Base-by-base conservation (phyloP, 1,140 invertebrate genomes). In the Cecropterus lyciades region DNA sequence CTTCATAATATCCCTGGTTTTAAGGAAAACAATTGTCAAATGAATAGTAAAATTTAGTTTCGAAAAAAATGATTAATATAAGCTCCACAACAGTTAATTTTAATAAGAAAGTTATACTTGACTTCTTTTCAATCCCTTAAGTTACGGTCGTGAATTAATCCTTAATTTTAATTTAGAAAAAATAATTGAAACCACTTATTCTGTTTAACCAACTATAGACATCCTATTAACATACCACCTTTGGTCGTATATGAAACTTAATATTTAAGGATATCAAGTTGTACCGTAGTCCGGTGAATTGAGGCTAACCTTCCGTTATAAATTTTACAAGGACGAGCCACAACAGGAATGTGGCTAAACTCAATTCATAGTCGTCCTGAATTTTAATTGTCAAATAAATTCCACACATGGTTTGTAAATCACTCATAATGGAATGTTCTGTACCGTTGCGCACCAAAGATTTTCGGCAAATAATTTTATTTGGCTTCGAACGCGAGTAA, bases 371-470 rank as follows among this genome's bases (percentile, higher is more conserved):
- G 67, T 76, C 73, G 84, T 78, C 79, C 80, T 84, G 85, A 84
- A 86, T 89, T 86, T 76, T 78, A 85, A 88, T 77, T 75, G 71
- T 69, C 73, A 74, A 85, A 82, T 80, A 79, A 79, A 77, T 67
- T 67, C 52, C 40, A 55, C 53, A 62, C 33, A 17, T 11, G 17
- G 68, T 69, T 67, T 69, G 65, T 53, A 43, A 52, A 68, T 64
- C 42, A 67, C 30, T 60, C 56, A 71, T 65, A 65, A 78, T 71
- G 51, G 37, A 57, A 68, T 55, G 70, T 70, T 68, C n/a, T n/a
- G 15, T 69, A 57, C 63, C 60, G 59, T 67, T 72, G 66, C 30
- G 51, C 6, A 24, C 37, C 48, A 42, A 65, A 51, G 30, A 45
- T 65, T 55, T 65, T 46, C 10, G 10, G 17, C 55, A 14, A 46